phyloP scores from a whole-genome alignment of 2,797 vertebrate genomes.

The Thalassophryne amazonica region DNA sequence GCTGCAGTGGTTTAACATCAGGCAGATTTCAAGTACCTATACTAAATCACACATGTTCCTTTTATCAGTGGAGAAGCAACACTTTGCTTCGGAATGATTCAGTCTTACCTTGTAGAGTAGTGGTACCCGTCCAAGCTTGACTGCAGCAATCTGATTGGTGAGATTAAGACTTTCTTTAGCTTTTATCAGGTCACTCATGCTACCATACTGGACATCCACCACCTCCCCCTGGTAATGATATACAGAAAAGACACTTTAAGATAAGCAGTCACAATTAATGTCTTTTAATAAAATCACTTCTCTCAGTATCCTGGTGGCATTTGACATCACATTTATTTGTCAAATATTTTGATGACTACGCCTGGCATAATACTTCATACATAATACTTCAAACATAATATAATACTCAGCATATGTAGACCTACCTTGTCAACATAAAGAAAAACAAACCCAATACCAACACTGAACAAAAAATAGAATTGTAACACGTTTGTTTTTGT shows the following conservation, averaged over 20 bases:
- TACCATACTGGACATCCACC: constrained; percentile 88
- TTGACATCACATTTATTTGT: too few species aligned
- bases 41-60: not conserved
- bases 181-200: constrained; percentile 77
- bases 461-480: too few species aligned
- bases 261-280: not conserved
- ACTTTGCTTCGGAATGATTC: not conserved
- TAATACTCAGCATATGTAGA: too few species aligned
- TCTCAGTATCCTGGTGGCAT: not conserved
- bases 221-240: constrained; percentile 80
- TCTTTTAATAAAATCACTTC: not conserved
- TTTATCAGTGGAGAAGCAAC: not conserved
- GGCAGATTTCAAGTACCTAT: not conserved
- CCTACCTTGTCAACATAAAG: too few species aligned
- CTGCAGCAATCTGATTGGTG: constrained; percentile 85
- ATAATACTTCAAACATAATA: too few species aligned
- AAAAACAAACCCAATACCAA: too few species aligned
- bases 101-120: constrained; percentile 87
- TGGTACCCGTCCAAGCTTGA: constrained; percentile 90
- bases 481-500: too few species aligned
- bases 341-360: too few species aligned
- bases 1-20: constrained; percentile 9
- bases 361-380: too few species aligned
- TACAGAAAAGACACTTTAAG: not conserved
- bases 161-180: constrained; percentile 72